Conservation (phyloP, 2,888 invertebrate genomes). For the Habrosyne pyritoides region DNA sequence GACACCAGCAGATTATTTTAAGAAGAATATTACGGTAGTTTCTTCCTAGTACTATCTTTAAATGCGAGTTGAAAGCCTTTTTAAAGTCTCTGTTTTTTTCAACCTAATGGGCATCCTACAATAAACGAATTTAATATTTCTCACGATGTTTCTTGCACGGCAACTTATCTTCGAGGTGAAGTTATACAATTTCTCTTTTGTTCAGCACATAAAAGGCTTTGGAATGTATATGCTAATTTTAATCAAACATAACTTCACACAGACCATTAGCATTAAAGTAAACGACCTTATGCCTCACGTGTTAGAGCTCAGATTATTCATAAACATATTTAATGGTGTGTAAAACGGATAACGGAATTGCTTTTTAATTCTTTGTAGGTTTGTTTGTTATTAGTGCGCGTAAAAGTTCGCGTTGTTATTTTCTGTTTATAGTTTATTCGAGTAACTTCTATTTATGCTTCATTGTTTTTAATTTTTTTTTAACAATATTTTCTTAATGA, state of each 20-base stretch:
- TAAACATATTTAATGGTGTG: conserved; percentile 3
- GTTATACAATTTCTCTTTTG: conserved; percentile 41
- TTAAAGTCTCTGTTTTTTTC: neutral
- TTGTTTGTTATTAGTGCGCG: neutral
- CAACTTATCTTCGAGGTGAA: conserved; percentile 36
- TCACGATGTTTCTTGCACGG: conserved; percentile 27
- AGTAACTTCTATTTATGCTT: neutral
- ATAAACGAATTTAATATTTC: conserved; percentile 25
- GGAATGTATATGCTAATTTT: conserved; percentile 53
- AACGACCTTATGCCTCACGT: neutral
- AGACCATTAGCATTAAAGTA: conserved; percentile 7
- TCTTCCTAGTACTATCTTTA: no score
- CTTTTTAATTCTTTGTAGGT: conserved; percentile 18
- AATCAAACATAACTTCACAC: conserved; percentile 21
- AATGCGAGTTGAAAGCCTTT: no score
- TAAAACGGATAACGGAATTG: conserved; percentile 15
- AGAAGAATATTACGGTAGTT: no score
- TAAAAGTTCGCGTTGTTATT: neutral
- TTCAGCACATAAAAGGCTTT: conserved; percentile 42
- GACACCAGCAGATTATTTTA: no score
- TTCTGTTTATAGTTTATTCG: neutral
- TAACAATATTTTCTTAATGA: no score
- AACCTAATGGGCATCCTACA: neutral
- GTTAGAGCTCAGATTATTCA: neutral
- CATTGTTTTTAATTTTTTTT: no score